These are phyloP conservation scores for Nymphalis c-album DNA, from an alignment of 2,888 invertebrate genomes.

Conservation along the genomic window DNA sequence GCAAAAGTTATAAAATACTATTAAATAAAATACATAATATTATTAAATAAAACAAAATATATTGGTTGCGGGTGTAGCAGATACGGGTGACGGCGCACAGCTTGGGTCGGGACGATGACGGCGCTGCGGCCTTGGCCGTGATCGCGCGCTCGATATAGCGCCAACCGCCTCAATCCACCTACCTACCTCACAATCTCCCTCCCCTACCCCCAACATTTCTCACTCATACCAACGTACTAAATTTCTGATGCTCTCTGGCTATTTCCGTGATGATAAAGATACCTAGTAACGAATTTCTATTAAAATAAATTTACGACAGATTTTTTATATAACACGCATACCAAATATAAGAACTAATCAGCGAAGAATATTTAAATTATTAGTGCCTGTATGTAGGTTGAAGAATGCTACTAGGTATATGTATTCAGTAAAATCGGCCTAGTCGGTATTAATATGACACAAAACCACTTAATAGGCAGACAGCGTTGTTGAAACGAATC, in stretches of 20 bases:
- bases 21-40: conserved; percentile 8
- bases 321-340: background rate
- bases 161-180: conserved; percentile 50
- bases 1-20: background rate
- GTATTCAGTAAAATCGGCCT: conserved; percentile 18
- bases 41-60: conserved; percentile 24
- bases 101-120: conserved; percentile 61
- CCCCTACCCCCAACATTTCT: conserved; percentile 38
- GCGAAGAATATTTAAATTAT: background rate
- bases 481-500: conserved; percentile 73
- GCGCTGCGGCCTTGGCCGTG: conserved; percentile 75
- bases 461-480: conserved; percentile 66
- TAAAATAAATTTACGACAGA: conserved; percentile 28
- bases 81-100: conserved; percentile 38
- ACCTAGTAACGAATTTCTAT: conserved; percentile 42
- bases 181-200: conserved; percentile 41
- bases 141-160: conserved; percentile 80
- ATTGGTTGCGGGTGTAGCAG: conserved; percentile 29
- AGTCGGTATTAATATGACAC: conserved; percentile 41
- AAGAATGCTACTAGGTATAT: conserved; percentile 17
- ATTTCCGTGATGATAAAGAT: conserved; percentile 50
- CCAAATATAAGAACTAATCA: background rate
- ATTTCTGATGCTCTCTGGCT: conserved; percentile 53
- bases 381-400: background rate
- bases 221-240: conserved; percentile 53